phyloP scores from a whole-genome alignment of 37 sponge, comb jelly and placozoan species.

The Ianthella basta region DNA sequence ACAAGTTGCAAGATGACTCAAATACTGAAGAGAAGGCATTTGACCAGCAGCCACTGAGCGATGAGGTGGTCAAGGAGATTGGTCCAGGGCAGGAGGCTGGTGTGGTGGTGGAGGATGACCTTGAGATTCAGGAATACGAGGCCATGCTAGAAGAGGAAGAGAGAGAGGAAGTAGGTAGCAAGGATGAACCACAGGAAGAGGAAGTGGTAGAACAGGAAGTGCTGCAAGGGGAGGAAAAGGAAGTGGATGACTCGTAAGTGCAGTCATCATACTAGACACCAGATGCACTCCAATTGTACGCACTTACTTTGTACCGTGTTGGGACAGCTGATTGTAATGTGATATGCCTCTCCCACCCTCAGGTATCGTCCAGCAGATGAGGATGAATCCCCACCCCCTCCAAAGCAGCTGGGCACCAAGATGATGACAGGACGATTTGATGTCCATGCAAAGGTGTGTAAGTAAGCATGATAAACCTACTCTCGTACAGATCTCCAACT shows the following conservation, averaged over 20 bases:
- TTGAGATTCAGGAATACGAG: neutral
- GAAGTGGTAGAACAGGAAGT: conserved; percentile 2
- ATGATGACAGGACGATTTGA: neutral
- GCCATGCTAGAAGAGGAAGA: neutral
- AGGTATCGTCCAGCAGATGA: no score
- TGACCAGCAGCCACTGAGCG: neutral
- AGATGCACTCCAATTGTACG: no score
- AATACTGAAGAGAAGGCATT: conserved; percentile 17
- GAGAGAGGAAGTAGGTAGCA: neutral
- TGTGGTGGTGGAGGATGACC: conserved; percentile 7
- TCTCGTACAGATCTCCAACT: neutral
- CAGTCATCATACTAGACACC: no score
- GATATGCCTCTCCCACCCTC: no score
- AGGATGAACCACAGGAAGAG: conserved; percentile 1
- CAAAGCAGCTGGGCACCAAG: neutral
- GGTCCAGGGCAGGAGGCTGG: neutral
- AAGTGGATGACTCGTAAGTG: neutral
- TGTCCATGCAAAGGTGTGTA: neutral
- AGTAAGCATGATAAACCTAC: neutral
- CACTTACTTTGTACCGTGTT: no score
- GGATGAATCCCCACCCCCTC: no score
- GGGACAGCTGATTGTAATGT: no score
- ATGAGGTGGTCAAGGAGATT: neutral
- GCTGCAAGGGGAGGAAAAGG: neutral
- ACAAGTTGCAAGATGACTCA: neutral